Percentiles rank a stretch among this genome's conserved stretches.
Evolutionary conservation across 2,797 vertebrate species (phyloP).

Genomic region (Sebastolobus alascanus): DNA sequence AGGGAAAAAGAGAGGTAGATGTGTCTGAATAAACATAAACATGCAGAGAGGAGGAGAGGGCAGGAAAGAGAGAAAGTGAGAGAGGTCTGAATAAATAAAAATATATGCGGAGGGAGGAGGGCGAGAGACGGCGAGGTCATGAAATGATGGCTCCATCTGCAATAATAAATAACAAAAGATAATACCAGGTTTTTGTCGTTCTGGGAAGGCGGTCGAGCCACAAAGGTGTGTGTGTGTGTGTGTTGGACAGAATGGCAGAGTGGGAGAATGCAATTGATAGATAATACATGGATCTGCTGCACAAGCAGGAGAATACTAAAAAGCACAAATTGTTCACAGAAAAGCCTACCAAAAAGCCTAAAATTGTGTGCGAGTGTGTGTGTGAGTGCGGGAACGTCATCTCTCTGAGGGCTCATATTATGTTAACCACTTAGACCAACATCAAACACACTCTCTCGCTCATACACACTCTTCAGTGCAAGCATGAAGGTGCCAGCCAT

Average conservation of each 20-base stretch:
- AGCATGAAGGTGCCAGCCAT: conserved; percentile 71
- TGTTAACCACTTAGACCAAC: conserved; percentile 79
- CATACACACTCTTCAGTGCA: conserved; percentile 49
- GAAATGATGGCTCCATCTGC: conserved; percentile 76
- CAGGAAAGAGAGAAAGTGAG: conserved; percentile 55
- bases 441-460: conserved; percentile 69
- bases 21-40: conserved; percentile 80
- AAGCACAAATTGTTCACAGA: conserved; percentile 67
- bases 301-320: conserved; percentile 70
- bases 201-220: conserved; percentile 55
- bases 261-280: conserved; percentile 70
- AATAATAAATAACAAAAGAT: conserved; percentile 78
- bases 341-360: conserved; percentile 61
- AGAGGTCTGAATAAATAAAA: conserved; percentile 76
- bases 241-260: conserved; percentile 35
- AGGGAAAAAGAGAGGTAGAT: conserved; percentile 58
- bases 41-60: conserved; percentile 67
- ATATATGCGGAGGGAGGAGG: conserved; percentile 60
- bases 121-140: conserved; percentile 57
- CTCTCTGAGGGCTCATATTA: conserved; percentile 72
- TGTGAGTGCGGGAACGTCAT: conserved; percentile 58
- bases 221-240: conserved; percentile 44
- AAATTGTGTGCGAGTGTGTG: conserved; percentile 53
- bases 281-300: conserved; percentile 65
- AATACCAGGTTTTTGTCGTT: conserved; percentile 66